Conservation (phyloP, 2,888 invertebrate species). For the Diaprepes abbreviatus region DNA sequence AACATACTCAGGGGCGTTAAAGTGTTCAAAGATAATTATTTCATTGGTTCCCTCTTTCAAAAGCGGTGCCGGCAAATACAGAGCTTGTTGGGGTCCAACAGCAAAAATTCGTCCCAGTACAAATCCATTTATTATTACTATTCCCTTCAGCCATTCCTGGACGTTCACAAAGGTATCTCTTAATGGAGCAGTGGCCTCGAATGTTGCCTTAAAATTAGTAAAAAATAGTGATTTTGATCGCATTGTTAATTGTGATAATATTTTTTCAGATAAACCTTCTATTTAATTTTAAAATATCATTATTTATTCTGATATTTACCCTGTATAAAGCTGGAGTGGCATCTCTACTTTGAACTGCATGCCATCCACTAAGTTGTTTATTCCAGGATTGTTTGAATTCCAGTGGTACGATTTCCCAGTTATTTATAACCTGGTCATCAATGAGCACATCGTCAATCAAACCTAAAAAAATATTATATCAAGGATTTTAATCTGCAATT, state of each 20-base stretch:
- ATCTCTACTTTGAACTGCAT: conserved; percentile 76
- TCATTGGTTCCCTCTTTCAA: conserved; percentile 69
- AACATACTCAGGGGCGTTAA: conserved; percentile 54
- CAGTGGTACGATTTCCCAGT: conserved; percentile 68
- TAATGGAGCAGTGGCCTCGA: conserved; percentile 59
- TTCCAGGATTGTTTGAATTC: conserved; percentile 69
- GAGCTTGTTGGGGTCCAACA: conserved; percentile 84
- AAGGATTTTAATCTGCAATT: too few species aligned
- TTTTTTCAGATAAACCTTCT: neutral
- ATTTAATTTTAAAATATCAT: neutral
- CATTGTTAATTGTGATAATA: too few species aligned
- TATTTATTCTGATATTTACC: conserved; percentile 12
- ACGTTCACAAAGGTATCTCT: conserved; percentile 86
- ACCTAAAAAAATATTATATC: too few species aligned
- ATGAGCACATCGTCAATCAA: conserved; percentile 66
- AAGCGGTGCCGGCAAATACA: conserved; percentile 85
- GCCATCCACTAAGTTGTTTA: conserved; percentile 64
- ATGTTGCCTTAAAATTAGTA: conserved; percentile 27
- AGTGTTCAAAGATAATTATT: conserved; percentile 64
- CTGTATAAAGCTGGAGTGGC: conserved; percentile 73
- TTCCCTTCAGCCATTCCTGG: conserved; percentile 87
- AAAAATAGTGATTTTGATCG: neutral
- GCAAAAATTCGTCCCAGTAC: conserved; percentile 87
- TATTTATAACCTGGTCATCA: conserved; percentile 57
- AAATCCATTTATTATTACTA: conserved; percentile 85